These are phyloP conservation scores for Rhinella marina DNA, from an alignment of 2,797 vertebrate species.

Conservation along the genomic window DNA sequence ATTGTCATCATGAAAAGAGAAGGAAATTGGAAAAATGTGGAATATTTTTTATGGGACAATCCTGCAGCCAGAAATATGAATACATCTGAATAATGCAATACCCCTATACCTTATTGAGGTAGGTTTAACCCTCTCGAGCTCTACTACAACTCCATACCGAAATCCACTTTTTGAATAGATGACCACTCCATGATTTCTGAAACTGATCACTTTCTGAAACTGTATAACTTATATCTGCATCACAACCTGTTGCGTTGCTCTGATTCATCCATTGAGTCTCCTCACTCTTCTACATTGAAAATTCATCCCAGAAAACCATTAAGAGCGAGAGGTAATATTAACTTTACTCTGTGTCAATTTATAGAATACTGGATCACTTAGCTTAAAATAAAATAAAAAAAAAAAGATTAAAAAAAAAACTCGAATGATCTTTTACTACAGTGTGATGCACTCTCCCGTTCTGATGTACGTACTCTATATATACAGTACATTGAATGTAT, in stretches of 20 bases:
- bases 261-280: background rate
- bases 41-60: background rate
- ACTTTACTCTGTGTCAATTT: background rate
- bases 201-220: background rate
- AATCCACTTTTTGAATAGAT: background rate
- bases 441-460: background rate
- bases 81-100: background rate
- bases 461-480: slow-evolving; percentile 11
- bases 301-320: background rate
- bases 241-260: background rate
- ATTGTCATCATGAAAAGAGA: no score
- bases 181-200: background rate
- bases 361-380: background rate
- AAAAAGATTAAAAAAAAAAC: background rate
- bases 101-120: background rate
- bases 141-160: background rate
- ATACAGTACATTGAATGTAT: slow-evolving; percentile 11
- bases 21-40: no score
- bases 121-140: background rate
- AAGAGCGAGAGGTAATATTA: background rate
- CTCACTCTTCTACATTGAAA: background rate
- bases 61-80: background rate
- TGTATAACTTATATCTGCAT: background rate
- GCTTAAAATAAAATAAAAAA: background rate
- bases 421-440: background rate